phyloP scores from a whole-genome alignment of 1,140 invertebrate species.

The Micrasema minimum region DNA sequence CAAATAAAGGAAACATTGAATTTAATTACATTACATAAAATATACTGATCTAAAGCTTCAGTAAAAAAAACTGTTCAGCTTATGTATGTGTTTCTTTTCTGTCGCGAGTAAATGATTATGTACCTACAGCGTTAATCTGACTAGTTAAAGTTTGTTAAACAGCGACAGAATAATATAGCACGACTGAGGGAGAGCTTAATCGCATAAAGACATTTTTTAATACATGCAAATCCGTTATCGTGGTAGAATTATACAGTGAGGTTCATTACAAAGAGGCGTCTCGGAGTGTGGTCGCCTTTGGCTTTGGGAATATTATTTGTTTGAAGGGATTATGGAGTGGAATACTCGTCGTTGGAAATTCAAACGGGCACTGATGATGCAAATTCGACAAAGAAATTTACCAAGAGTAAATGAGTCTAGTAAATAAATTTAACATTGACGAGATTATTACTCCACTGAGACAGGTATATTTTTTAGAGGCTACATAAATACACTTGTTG shows the following conservation, averaged over 20 bases:
- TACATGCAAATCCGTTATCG: slow-evolving; percentile 34
- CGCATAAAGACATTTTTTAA: slow-evolving; percentile 27
- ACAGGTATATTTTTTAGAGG: too few species aligned
- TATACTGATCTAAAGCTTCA: too few species aligned
- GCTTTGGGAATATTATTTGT: slow-evolving; percentile 38
- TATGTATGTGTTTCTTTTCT: too few species aligned
- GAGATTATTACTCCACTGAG: too few species aligned
- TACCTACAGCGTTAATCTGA: too few species aligned
- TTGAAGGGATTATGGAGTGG: slow-evolving; percentile 18
- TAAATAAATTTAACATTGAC: too few species aligned
- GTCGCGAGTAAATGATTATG: too few species aligned
- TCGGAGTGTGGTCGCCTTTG: slow-evolving; percentile 13
- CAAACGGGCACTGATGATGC: slow-evolving; percentile 20
- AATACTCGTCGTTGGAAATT: neutral
- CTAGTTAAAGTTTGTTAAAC: slow-evolving; percentile 4
- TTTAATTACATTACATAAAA: too few species aligned
- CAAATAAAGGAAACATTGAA: too few species aligned
- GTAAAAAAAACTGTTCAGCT: too few species aligned
- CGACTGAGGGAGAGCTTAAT: slow-evolving; percentile 5
- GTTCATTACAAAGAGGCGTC: slow-evolving; percentile 36
- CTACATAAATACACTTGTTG: too few species aligned
- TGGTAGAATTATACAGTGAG: slow-evolving; percentile 18
- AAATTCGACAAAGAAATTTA: slow-evolving; percentile 11
- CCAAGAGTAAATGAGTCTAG: too few species aligned
- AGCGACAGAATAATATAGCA: neutral